These are phyloP conservation scores for Ploceus nigricollis DNA, from an alignment of 2,113 vertebrate species.

Conservation along the genomic window DNA sequence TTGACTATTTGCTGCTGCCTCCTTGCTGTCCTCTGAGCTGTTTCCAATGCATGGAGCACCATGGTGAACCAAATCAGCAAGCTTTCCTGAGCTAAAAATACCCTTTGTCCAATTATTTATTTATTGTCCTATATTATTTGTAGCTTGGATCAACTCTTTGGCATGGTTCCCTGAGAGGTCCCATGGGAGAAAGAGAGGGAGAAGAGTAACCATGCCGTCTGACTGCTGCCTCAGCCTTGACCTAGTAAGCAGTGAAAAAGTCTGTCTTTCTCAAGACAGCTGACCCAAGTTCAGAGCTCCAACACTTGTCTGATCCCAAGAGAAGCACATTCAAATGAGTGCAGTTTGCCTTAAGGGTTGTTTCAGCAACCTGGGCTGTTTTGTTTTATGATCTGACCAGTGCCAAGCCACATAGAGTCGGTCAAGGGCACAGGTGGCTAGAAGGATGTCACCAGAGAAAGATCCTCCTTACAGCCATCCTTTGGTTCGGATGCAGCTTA, in stretches of 20 bases:
- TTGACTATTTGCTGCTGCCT: background rate
- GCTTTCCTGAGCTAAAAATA: background rate
- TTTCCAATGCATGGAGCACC: background rate
- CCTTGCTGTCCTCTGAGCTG: background rate
- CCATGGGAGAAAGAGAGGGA: background rate
- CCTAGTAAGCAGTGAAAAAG: background rate
- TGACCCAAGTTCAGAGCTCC: background rate
- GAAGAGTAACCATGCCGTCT: background rate
- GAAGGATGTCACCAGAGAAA: background rate
- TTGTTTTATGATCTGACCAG: rapidly evolving
- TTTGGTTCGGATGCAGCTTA: background rate
- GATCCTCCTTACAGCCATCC: background rate
- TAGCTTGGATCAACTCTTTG: background rate
- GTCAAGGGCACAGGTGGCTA: background rate
- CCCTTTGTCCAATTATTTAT: background rate
- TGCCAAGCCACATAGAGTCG: rapidly evolving
- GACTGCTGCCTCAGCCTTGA: background rate
- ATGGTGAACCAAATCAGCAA: rapidly evolving
- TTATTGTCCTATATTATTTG: background rate
- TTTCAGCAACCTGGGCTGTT: background rate
- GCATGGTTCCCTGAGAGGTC: background rate
- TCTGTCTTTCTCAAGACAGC: background rate
- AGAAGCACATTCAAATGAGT: background rate
- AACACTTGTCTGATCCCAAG: background rate
- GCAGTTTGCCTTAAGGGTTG: background rate